These are phyloP conservation scores for Sitodiplosis mosellana DNA, from an alignment of 1,140 invertebrate species.

Conservation along the genomic window DNA sequence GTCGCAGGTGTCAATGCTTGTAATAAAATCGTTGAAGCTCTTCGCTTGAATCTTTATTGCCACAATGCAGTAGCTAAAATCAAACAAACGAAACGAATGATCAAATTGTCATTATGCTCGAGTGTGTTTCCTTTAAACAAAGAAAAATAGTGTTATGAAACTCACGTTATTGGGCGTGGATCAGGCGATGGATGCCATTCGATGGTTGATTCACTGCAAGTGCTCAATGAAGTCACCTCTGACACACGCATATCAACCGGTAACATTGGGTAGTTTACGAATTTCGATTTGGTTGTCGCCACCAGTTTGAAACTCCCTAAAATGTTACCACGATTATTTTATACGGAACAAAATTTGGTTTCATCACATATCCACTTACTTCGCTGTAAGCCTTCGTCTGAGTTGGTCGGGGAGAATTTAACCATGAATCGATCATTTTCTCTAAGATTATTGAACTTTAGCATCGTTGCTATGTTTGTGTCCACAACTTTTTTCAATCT, in stretches of 20 bases:
- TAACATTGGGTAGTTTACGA: conserved; percentile 17
- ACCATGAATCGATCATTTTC: conserved; percentile 16
- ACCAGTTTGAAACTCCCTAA: conserved; percentile 7
- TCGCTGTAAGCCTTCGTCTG: conserved; percentile 18
- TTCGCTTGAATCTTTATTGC: too few relatives aligned
- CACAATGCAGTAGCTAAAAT: too few relatives aligned
- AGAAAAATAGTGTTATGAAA: too few relatives aligned
- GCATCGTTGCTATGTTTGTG: conserved; percentile 19
- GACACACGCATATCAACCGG: conserved; percentile 19
- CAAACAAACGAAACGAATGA: too few relatives aligned
- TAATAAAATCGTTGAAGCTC: too few relatives aligned
- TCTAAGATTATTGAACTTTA: conserved; percentile 11
- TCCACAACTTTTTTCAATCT: conserved; percentile 9
- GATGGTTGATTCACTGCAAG: conserved; percentile 16
- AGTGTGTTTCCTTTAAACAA: too few relatives aligned
- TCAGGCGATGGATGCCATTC: conserved; percentile 23
- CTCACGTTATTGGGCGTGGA: neutral
- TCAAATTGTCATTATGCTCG: too few relatives aligned
- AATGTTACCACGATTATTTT: neutral
- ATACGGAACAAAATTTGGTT: neutral
- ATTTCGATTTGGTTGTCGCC: conserved; percentile 14
- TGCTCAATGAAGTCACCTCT: conserved; percentile 12
- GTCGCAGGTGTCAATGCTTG: too few relatives aligned
- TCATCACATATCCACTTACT: conserved; percentile 17
- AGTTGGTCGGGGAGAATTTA: conserved; percentile 19